Evolutionary conservation across 1,140 invertebrate genomes (phyloP), one percentile per base, ranked within the genome.

Genomic region (Drosophila obscura): DNA sequence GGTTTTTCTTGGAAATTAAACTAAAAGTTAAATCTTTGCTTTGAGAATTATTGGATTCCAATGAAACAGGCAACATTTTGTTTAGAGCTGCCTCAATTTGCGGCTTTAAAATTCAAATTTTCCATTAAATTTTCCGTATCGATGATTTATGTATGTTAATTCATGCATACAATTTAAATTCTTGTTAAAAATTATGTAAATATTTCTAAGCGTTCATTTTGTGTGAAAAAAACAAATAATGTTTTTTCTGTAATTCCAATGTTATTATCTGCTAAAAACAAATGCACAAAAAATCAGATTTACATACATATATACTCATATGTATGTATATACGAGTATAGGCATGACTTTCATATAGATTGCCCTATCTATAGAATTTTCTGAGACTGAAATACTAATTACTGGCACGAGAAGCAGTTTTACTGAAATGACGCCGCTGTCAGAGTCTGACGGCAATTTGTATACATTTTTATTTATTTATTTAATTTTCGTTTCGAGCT

Each of bases 371-470:
- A 39, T 39, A n/a, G 31, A 31, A 68, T 19, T 50, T 58, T 58
- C 65, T 58, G 67, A 16, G 26, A 74, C 73, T 77, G 77, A 56
- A 74, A 71, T 57, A 64, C 50, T 74, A 85, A 85, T 84, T 77
- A 85, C 52, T 35, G 65, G 31, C 50, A 59, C 24, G 48, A 26
- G 45, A 56, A 45, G 41, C 60, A 76, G 64, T 39, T 39, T 72
- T 72, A 58, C 28, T 49, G 58, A 44, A 71, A 71, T 55, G 63
- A 63, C 56, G 62, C 31, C 51, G 35, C 50, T 44, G 63, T 57
- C 53, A 39, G 35, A 9, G 19, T 19, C 31, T 0, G 8, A 24
- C 28, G 44, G 19, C 53, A 63, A 80, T 68, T 85, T 60, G 24
- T 51, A 65, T 65, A 69, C 50, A 64, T 45, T 52, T 16, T 19